Percentiles rank a stretch among this genome's conserved stretches.
Evolutionary conservation across 2,113 vertebrate genomes (phyloP).

Genomic region (Isurus oxyrinchus): DNA sequence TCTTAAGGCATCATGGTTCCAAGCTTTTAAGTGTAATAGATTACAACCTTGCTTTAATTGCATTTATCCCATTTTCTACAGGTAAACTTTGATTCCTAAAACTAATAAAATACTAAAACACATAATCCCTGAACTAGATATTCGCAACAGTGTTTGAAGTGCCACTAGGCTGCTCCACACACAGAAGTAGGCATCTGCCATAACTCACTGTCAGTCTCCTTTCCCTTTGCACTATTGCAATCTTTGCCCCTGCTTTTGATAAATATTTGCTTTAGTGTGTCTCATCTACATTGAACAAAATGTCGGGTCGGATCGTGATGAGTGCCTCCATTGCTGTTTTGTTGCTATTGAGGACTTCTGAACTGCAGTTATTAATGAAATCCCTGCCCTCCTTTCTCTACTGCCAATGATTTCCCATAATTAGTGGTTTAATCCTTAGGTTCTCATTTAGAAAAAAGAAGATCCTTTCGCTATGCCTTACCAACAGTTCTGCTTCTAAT

Average conservation of each 20-base stretch:
- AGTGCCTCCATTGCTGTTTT: not conserved
- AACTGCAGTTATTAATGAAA: not conserved
- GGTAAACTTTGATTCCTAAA: too few relatives aligned
- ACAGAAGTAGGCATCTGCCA: not conserved
- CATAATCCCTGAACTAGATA: too few relatives aligned
- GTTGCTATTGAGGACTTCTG: not conserved
- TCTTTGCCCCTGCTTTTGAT: not conserved
- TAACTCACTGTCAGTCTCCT: not conserved
- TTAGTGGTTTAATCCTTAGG: not conserved
- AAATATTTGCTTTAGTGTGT: not conserved
- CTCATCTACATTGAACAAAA: not conserved
- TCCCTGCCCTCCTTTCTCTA: not conserved
- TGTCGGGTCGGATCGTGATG: not conserved
- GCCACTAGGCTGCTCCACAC: not conserved
- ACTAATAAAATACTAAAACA: too few relatives aligned
- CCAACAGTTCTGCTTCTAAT: not conserved
- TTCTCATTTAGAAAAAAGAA: not conserved
- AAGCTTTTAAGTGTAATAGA: too few relatives aligned
- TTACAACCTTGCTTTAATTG: too few relatives aligned
- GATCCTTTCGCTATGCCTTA: not conserved
- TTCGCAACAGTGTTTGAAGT: not conserved
- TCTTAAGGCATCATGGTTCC: too few relatives aligned
- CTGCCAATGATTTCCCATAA: not conserved
- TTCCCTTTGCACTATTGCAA: not conserved
- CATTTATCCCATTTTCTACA: too few relatives aligned